Percentiles rank a stretch among this genome's conserved stretches.
Evolutionary conservation across 2,797 vertebrate species (phyloP).

Genomic region (Arctocebus calabarensis): DNA sequence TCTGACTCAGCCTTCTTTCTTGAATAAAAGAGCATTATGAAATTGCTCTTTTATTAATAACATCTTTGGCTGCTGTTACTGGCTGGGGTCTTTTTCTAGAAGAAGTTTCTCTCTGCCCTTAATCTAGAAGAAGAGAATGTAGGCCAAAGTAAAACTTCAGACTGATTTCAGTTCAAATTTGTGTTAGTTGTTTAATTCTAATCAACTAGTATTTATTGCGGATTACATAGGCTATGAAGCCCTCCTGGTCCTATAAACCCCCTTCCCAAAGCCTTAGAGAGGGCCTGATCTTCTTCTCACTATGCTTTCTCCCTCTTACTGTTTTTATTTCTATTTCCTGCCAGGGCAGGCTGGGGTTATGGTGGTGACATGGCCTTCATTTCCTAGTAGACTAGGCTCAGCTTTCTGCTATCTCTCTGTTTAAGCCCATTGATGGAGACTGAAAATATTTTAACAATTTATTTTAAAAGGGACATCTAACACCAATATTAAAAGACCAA

Average conservation of each 20-base stretch:
- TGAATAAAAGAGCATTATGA: conserved; percentile 1
- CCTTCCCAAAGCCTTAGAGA: neutral
- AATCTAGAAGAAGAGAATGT: neutral
- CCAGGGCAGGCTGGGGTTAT: neutral
- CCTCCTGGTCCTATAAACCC: fast-evolving
- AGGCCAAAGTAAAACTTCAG: neutral
- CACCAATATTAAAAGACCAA: neutral
- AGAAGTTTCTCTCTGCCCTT: neutral
- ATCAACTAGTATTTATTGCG: neutral
- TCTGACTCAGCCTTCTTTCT: neutral
- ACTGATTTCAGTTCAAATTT: neutral
- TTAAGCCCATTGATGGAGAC: neutral
- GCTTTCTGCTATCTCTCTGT: neutral
- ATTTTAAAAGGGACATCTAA: conserved; percentile 8
- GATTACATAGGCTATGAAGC: no score
- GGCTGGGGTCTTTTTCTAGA: neutral
- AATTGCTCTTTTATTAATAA: neutral
- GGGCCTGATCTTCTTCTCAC: neutral
- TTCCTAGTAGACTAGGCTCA: neutral
- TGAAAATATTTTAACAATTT: conserved; percentile 20
- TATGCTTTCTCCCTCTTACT: neutral
- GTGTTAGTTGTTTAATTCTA: neutral
- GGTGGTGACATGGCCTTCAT: neutral
- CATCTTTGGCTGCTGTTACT: neutral
- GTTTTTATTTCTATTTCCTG: neutral